Percentiles rank a stretch among this genome's conserved stretches.
Evolutionary conservation across 2,113 vertebrate genomes (phyloP).

Genomic region (Psilopogon haemacephalus): DNA sequence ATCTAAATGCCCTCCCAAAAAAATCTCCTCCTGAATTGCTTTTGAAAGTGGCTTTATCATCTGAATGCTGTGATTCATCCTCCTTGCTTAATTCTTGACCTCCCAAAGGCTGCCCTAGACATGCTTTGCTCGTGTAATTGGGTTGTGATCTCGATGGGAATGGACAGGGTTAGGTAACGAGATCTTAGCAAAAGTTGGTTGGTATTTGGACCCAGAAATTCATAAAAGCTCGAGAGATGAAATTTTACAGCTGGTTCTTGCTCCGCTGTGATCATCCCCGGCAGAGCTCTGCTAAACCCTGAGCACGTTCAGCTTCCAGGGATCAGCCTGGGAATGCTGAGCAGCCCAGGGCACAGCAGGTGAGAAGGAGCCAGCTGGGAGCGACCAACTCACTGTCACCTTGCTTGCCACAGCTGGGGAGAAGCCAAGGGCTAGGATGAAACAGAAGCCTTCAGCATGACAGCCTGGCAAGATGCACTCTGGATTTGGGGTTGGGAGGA

Average conservation of each 20-base stretch:
- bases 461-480: background rate
- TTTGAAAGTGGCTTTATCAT: constrained; percentile 23
- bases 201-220: background rate
- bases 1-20: constrained; percentile 17
- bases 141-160: background rate
- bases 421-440: background rate
- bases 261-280: background rate
- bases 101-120: background rate
- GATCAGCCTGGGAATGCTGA: background rate
- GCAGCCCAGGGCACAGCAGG: background rate
- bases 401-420: background rate
- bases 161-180: background rate
- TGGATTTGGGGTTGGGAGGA: background rate
- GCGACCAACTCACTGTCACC: background rate
- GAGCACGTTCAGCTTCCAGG: background rate
- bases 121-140: background rate
- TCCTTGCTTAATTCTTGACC: background rate
- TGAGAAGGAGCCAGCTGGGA: background rate
- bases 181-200: background rate
- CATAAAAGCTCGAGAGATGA: background rate
- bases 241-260: background rate
- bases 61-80: background rate
- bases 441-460: background rate
- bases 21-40: background rate
- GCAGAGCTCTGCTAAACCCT: background rate